Percentiles rank a stretch among this genome's conserved stretches.
Conservation (phyloP, 2,888 invertebrate genomes). For the Pollenia amentaria region DNA sequence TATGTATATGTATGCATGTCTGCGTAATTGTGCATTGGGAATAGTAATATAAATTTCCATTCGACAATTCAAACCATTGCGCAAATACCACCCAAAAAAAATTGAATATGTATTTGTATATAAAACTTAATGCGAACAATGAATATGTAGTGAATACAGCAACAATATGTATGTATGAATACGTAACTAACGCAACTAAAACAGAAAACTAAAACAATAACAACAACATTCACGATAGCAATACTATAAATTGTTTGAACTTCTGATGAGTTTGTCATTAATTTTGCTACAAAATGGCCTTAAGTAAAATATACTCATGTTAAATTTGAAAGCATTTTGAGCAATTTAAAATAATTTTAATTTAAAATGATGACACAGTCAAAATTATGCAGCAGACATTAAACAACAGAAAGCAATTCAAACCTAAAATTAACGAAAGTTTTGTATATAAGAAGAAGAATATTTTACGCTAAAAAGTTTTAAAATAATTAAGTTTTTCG, state of each 20-base stretch:
- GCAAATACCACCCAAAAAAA: conserved; percentile 31
- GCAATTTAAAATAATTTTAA: no score
- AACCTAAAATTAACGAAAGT: no score
- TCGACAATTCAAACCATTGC: conserved; percentile 40
- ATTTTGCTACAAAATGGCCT: neutral
- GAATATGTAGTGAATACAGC: neutral
- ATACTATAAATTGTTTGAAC: conserved; percentile 9
- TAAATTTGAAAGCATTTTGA: no score
- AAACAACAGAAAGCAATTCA: no score
- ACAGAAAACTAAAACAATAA: conserved; percentile 24
- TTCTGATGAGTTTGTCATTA: conserved; percentile 3
- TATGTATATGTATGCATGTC: no score
- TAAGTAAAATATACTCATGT: neutral
- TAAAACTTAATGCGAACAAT: conserved; percentile 3
- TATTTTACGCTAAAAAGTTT: no score
- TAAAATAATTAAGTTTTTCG: no score
- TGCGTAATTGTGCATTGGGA: neutral
- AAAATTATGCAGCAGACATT: no score
- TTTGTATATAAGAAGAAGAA: no score
- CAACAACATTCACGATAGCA: neutral
- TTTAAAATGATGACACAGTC: no score
- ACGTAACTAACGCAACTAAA: neutral
- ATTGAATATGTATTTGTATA: conserved; percentile 19
- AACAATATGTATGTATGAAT: no score
- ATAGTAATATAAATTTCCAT: conserved; percentile 39